Evolutionary conservation across 2,888 invertebrate species (phyloP), one percentile per base, ranked within the genome.

Genomic region (Lasioglossum oenotherae): DNA sequence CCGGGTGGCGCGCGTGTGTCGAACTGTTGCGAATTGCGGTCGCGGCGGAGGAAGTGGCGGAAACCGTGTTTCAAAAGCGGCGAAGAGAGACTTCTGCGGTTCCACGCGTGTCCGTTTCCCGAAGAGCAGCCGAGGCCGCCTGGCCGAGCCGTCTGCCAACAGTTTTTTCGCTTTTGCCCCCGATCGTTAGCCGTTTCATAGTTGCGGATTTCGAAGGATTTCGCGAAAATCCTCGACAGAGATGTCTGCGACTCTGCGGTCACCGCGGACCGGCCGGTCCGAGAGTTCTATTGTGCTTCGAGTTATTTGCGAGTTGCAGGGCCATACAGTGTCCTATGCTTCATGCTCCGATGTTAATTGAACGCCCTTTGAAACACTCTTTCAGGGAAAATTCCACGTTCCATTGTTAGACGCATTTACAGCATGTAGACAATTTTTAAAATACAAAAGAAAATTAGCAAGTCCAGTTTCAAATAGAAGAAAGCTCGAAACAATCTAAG

Each of bases 1-100:
- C 60, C 46, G n/a, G 69, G 16, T 27, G 41, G 27, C 12, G 44
- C 31, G 31, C 64, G 46, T 64, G 76, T 71, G 38, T 71, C 67
- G 67, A 49, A 46, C 71, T 19, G 64, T 2, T 5, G 38, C 73
- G 73, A 44, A 27, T 74, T 74, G 82, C 80, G 82, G 82, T 79
- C 80, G 80, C 67, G 8, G 67, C 67, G 67, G 67, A 67, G 75
- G 83, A 83, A 75, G 78, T 74, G 71, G 72, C 78, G 71, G 83
- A 72, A 78, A 73, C 74, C 53, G 78, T 49, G 64, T n/a, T 44
- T 82, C 74, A 78, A 78, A 82, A 74, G 57, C 74, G 27, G 67
- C 60, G 38, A 35, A 19, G 31, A 67, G 31, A 35, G 31, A 67
- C 31, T 69, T 27, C 78, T 82, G 83, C 64, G 84, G 83, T 71